phyloP scores from a whole-genome alignment of 1,140 invertebrate genomes.

The Gonioctena quinquepunctata region DNA sequence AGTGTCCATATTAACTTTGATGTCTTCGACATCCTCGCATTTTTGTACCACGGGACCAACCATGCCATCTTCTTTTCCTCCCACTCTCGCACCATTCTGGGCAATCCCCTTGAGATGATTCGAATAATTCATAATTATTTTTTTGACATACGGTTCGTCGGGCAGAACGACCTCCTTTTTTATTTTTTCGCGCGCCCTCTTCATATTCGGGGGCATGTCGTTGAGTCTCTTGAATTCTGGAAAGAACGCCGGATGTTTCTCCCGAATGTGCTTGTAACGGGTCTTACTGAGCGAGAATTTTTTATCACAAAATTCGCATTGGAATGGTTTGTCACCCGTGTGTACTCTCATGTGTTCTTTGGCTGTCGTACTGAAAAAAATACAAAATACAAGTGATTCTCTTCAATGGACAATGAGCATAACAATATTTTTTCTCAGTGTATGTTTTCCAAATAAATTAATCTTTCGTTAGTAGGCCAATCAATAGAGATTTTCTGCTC shows the following conservation, averaged over 20 bases:
- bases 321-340: slow-evolving; percentile 57
- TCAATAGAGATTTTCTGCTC: too few species aligned
- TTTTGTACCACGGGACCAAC: neutral
- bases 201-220: slow-evolving; percentile 30
- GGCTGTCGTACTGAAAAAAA: slow-evolving; percentile 33
- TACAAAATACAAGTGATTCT: too few species aligned
- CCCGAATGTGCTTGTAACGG: slow-evolving; percentile 42
- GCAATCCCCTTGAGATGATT: neutral
- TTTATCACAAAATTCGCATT: slow-evolving; percentile 59
- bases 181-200: slow-evolving; percentile 24
- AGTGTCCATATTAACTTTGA: neutral
- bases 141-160: neutral
- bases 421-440: too few species aligned
- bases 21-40: neutral
- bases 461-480: too few species aligned
- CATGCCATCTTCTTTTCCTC: neutral
- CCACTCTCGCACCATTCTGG: neutral
- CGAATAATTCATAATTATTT: neutral
- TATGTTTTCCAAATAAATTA: too few species aligned
- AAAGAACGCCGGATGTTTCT: slow-evolving; percentile 40
- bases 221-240: slow-evolving; percentile 28
- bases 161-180: neutral
- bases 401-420: too few species aligned
- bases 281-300: slow-evolving; percentile 53
- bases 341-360: slow-evolving; percentile 63